Evolutionary conservation across 2,797 vertebrate species (phyloP).

Genomic region (Schizopygopsis malacanthus): DNA sequence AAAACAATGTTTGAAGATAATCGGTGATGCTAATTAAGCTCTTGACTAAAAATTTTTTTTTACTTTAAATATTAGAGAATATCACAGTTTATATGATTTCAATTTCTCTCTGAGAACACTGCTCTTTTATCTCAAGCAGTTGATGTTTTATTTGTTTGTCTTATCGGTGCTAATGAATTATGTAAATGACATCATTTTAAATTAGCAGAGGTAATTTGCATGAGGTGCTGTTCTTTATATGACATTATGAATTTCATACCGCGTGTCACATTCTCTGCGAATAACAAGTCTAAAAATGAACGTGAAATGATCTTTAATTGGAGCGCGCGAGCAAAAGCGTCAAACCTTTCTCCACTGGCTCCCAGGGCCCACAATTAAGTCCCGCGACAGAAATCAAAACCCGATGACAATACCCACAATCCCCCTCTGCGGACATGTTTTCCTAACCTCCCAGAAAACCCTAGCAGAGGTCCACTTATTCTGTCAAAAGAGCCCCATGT

Average conservation of each 20-base stretch:
- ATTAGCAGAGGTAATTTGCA: slow-evolving; percentile 32
- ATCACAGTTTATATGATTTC: neutral
- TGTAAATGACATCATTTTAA: slow-evolving; percentile 30
- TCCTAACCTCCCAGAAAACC: slow-evolving; percentile 92
- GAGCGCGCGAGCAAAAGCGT: slow-evolving; percentile 46
- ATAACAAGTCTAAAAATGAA: slow-evolving; percentile 17
- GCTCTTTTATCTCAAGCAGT: slow-evolving; percentile 7
- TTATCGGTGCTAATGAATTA: slow-evolving; percentile 28
- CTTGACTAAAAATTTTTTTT: neutral
- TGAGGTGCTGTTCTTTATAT: slow-evolving; percentile 23
- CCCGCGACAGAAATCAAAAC: slow-evolving; percentile 90
- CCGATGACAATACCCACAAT: slow-evolving; percentile 92
- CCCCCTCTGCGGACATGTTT: slow-evolving; percentile 87
- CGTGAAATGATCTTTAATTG: slow-evolving; percentile 40
- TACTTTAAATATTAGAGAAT: neutral
- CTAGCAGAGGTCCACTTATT: slow-evolving; percentile 97
- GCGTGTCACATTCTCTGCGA: slow-evolving; percentile 43
- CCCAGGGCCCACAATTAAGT: slow-evolving; percentile 90
- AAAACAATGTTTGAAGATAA: slow-evolving; percentile 11
- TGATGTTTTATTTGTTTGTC: slow-evolving; percentile 42
- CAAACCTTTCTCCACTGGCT: slow-evolving; percentile 79
- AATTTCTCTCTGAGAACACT: slow-evolving; percentile 44
- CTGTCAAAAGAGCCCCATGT: slow-evolving; percentile 92
- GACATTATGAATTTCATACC: slow-evolving; percentile 21
- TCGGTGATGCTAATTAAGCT: slow-evolving; percentile 11